These are phyloP conservation scores for Agapornis roseicollis DNA, from an alignment of 2,113 vertebrate genomes.

Conservation along the genomic window DNA sequence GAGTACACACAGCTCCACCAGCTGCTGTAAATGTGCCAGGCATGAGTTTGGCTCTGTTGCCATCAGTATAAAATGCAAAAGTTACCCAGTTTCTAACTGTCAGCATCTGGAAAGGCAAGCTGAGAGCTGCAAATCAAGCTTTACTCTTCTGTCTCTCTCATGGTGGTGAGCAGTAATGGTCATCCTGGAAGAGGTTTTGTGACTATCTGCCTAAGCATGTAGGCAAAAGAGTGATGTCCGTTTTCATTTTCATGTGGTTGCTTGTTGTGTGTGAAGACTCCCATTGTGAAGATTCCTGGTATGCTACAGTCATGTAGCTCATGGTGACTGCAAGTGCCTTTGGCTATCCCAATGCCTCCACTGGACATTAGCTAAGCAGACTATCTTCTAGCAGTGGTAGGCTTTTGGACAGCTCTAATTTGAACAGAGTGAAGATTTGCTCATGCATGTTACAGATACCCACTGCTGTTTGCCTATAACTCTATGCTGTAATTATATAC, in stretches of 20 bases:
- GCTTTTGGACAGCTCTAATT: background rate
- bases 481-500: slow-evolving; percentile 2
- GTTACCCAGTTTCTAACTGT: slow-evolving; percentile 9
- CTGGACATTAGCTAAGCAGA: background rate
- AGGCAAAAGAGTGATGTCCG: background rate
- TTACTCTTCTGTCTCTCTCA: background rate
- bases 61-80: background rate
- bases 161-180: background rate
- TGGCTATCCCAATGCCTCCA: background rate
- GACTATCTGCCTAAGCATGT: background rate
- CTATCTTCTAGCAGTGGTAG: background rate
- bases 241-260: background rate
- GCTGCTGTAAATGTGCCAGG: slow-evolving; percentile 23
- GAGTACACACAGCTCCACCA: background rate
- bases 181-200: background rate
- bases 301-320: background rate
- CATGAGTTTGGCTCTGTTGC: background rate
- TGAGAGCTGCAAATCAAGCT: background rate
- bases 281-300: background rate
- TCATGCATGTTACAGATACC: background rate
- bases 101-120: slow-evolving; percentile 4
- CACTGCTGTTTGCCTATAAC: slow-evolving; percentile 11
- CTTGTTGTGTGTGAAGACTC: background rate
- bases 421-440: background rate
- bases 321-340: background rate